phyloP scores from a whole-genome alignment of 2,888 invertebrate genomes.

The Vanessa cardui region DNA sequence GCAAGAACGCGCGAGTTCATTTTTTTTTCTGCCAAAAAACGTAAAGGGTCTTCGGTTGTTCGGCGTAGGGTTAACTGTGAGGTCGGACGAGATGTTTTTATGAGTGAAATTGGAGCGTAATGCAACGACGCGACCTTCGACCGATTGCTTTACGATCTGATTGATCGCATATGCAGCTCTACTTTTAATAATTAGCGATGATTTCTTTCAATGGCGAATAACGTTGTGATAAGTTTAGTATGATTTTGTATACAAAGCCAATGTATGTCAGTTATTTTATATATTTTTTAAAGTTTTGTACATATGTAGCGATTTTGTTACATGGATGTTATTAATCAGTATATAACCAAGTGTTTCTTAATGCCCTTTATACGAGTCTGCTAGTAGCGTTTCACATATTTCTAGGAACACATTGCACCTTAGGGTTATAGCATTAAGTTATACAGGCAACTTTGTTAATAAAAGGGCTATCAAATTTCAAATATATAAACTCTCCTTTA shows the following conservation, averaged over 20 bases:
- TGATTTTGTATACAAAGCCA: not conserved
- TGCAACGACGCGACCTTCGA: conserved; percentile 44
- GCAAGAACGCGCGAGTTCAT: conserved; percentile 53
- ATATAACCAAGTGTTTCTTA: too few relatives aligned
- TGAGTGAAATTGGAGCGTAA: conserved; percentile 45
- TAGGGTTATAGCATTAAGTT: too few relatives aligned
- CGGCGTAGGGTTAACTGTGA: conserved; percentile 74
- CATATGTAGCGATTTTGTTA: too few relatives aligned
- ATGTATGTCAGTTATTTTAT: not conserved
- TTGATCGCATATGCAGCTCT: conserved; percentile 19
- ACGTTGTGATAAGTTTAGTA: not conserved
- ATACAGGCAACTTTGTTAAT: too few relatives aligned
- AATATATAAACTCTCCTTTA: too few relatives aligned
- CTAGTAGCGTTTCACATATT: too few relatives aligned
- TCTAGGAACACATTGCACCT: too few relatives aligned
- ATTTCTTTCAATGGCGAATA: conserved; percentile 3
- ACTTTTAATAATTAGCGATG: conserved; percentile 15
- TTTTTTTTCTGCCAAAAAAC: conserved; percentile 80
- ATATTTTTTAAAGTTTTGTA: too few relatives aligned
- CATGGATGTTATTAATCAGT: too few relatives aligned
- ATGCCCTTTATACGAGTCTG: too few relatives aligned
- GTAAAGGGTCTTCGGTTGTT: conserved; percentile 60
- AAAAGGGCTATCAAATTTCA: too few relatives aligned
- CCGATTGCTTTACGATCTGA: conserved; percentile 35
- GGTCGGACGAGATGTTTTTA: conserved; percentile 62